Conservation (phyloP, 2,888 invertebrate species). For the Rotaria macrura region DNA sequence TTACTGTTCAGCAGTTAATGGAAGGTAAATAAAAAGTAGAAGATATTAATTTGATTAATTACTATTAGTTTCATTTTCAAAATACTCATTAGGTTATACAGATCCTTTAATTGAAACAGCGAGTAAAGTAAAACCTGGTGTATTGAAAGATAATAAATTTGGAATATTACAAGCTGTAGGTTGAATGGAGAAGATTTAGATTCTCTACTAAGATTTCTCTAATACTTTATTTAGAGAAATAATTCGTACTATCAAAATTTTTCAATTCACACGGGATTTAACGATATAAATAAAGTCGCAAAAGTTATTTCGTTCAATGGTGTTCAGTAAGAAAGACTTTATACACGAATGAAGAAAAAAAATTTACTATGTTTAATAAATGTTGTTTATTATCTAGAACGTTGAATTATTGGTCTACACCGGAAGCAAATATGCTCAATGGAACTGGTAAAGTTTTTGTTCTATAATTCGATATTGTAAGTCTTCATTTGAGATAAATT, state of each 20-base stretch:
- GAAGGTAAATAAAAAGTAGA: not conserved
- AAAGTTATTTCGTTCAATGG: constrained; percentile 10
- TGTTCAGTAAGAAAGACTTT: not conserved
- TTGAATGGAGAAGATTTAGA: not conserved
- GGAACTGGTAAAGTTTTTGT: not conserved
- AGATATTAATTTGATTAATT: not conserved
- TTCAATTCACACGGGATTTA: not conserved
- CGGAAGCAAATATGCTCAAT: not conserved
- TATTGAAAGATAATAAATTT: not conserved
- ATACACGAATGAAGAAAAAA: not conserved
- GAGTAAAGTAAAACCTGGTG: not conserved
- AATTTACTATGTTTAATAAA: too few species aligned
- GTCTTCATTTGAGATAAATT: not conserved
- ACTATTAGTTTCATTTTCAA: not conserved
- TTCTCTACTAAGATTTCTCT: not conserved
- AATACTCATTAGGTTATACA: not conserved
- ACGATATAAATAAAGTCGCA: not conserved
- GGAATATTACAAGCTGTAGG: not conserved
- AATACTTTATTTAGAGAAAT: not conserved
- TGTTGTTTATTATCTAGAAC: not conserved
- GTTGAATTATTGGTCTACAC: not conserved
- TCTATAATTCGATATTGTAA: too few species aligned
- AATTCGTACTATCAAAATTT: constrained; percentile 12
- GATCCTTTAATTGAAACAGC: constrained; percentile 3
- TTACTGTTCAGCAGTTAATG: not conserved